phyloP scores from a whole-genome alignment of 2,113 vertebrate genomes.

The Raphicerus campestris region DNA sequence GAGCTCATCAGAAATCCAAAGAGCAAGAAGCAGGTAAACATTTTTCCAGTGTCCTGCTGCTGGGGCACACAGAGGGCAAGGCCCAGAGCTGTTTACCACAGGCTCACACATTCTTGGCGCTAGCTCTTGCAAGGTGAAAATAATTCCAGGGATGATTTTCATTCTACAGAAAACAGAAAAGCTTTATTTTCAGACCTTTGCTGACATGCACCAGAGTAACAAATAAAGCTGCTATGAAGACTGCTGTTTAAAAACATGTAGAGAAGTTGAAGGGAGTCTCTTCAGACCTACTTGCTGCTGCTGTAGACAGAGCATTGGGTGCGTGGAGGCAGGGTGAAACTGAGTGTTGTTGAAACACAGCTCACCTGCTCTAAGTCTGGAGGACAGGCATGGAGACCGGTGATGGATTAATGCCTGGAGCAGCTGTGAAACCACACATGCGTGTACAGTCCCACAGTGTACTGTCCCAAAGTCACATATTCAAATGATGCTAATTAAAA shows the following conservation, averaged over 20 bases:
- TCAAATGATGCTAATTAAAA: background rate
- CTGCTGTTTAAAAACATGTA: background rate
- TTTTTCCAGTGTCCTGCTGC: background rate
- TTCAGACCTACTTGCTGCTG: background rate
- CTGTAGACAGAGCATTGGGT: rapidly evolving
- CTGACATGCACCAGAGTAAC: background rate
- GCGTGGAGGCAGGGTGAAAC: rapidly evolving
- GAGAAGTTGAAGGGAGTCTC: background rate
- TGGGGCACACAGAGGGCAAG: rapidly evolving
- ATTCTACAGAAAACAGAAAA: background rate
- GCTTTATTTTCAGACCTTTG: background rate
- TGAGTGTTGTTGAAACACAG: rapidly evolving
- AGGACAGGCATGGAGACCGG: rapidly evolving
- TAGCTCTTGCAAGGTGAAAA: background rate
- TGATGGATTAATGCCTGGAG: too few relatives aligned
- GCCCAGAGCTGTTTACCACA: background rate
- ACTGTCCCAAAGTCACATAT: background rate
- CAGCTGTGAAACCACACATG: background rate
- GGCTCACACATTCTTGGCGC: background rate
- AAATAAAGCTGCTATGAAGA: background rate
- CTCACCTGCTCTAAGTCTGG: background rate
- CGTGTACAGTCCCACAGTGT: background rate
- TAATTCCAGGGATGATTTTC: background rate
- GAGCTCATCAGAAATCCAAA: background rate
- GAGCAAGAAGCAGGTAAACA: background rate